Evolutionary conservation across 1,140 invertebrate species (phyloP), one percentile per base, ranked within the genome.

Genomic region (Drosophila funebris): DNA sequence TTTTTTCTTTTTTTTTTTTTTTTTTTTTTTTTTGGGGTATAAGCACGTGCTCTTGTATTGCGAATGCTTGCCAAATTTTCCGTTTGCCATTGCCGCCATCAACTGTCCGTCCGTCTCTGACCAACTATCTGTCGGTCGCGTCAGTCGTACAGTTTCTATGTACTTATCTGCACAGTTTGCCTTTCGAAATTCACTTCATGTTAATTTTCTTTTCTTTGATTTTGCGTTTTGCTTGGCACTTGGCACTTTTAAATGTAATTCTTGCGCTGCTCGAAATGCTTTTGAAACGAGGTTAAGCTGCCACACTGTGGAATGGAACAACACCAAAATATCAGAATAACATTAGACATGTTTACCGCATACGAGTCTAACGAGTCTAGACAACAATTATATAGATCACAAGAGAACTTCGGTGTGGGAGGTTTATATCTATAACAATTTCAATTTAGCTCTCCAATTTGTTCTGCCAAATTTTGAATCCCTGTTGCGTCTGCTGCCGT

Each of bases 201-300:
- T 88, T 87, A 82, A 87, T 85, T 85, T 87, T 77, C 77, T 78
- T 85, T 77, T 72, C 83, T 87, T 88, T 88, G 78, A 87, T 87
- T 85, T 88, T 78, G 62, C 81, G 67, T 76, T 76, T 83, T 61
- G 64, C 82, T 73, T 80, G 71, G 58, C 71, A 62, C 44, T 75
- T 64, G 80, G 70, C 80, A 68, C 44, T 73, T 62, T 83, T 82
- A 69, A 78, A 78, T 82, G 79, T 78, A 82, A 83, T 83, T 83
- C 72, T 83, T 83, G 57, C 56, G 62, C 71, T 57, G 58, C 61
- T 70, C 37, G 66, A 56, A 64, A 71, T 77, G 64, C 54, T 44
- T 78, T 60, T 16, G 66, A 81, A 87, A 71, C 81, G 71, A 70
- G 82, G 82, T 72, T 87, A 87, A 75, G 81, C 81, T 85, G 80